Evolutionary conservation across 2,888 invertebrate genomes (phyloP).

Genomic region (Lasioglossum lativentre): DNA sequence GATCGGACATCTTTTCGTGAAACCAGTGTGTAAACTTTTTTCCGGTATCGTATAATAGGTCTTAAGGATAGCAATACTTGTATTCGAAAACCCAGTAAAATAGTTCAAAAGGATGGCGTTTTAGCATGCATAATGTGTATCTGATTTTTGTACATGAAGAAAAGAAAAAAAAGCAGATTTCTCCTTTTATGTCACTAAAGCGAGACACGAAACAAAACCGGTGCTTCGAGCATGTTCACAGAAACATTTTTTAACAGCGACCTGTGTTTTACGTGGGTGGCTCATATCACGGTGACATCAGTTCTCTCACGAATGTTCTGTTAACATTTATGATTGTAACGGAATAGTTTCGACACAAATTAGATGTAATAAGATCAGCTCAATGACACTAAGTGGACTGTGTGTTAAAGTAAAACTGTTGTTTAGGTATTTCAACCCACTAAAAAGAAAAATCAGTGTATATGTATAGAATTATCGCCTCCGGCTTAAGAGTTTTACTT

Average conservation of each 20-base stretch:
- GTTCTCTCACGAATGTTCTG: slow-evolving; percentile 72
- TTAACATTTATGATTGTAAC: slow-evolving; percentile 73
- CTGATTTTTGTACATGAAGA: slow-evolving; percentile 44
- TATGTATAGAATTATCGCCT: slow-evolving; percentile 79
- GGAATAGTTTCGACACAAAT: slow-evolving; percentile 72
- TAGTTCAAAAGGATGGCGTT: slow-evolving; percentile 35
- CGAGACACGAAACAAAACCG: slow-evolving; percentile 45
- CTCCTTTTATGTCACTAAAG: slow-evolving; percentile 69
- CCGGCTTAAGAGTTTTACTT: slow-evolving; percentile 74
- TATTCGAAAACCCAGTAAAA: slow-evolving; percentile 45
- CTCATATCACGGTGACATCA: slow-evolving; percentile 67
- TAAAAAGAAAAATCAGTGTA: slow-evolving; percentile 75
- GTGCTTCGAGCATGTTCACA: slow-evolving; percentile 59
- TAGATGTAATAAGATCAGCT: slow-evolving; percentile 81
- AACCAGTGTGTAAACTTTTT: slow-evolving; percentile 21
- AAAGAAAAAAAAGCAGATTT: slow-evolving; percentile 50
- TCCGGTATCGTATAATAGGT: slow-evolving; percentile 47
- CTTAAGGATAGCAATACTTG: slow-evolving; percentile 56
- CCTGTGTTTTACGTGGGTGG: slow-evolving; percentile 50
- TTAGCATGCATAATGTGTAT: slow-evolving; percentile 44
- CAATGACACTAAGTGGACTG: slow-evolving; percentile 82
- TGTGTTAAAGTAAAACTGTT: slow-evolving; percentile 75
- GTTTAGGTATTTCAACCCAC: slow-evolving; percentile 76
- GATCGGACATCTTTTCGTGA: slow-evolving; percentile 23
- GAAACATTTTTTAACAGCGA: slow-evolving; percentile 66